Conservation (phyloP, 2,113 vertebrate species). For the Sturnus vulgaris region DNA sequence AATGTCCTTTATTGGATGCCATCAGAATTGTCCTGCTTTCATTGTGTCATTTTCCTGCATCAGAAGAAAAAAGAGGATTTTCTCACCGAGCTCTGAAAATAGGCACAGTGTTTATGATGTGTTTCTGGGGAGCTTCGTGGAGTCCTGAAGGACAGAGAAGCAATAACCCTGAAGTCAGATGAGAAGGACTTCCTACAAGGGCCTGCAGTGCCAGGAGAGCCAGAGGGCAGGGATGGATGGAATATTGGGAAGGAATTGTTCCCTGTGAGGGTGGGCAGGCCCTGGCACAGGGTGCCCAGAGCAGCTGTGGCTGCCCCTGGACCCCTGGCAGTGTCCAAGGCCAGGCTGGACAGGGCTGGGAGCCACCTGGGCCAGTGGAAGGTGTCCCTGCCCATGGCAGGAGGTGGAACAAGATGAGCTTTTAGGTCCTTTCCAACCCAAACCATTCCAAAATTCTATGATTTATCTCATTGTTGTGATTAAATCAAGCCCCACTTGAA, state of each 20-base stretch:
- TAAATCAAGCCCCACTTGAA: neutral
- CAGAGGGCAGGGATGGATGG: neutral
- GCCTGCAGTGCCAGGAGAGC: neutral
- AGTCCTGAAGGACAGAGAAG: neutral
- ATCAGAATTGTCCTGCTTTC: neutral
- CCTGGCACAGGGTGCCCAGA: neutral
- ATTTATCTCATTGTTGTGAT: neutral
- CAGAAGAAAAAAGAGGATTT: neutral
- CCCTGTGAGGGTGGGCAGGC: neutral
- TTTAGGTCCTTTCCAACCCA: neutral
- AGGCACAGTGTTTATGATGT: neutral
- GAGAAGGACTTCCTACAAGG: neutral
- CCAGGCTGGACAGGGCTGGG: neutral
- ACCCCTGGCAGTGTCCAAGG: neutral
- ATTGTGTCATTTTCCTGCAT: neutral
- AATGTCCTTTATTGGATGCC: neutral
- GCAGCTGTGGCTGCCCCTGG: neutral
- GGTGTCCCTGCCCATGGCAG: neutral
- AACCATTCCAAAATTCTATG: neutral
- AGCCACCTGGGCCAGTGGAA: rapidly evolving
- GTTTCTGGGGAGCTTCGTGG: neutral
- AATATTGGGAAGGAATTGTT: neutral
- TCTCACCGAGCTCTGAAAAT: neutral
- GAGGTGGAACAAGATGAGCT: neutral
- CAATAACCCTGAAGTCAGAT: neutral